Percentiles rank a stretch among this genome's conserved stretches.
phyloP scores from a whole-genome alignment of 2,888 invertebrate genomes.

The Autographa gamma region DNA sequence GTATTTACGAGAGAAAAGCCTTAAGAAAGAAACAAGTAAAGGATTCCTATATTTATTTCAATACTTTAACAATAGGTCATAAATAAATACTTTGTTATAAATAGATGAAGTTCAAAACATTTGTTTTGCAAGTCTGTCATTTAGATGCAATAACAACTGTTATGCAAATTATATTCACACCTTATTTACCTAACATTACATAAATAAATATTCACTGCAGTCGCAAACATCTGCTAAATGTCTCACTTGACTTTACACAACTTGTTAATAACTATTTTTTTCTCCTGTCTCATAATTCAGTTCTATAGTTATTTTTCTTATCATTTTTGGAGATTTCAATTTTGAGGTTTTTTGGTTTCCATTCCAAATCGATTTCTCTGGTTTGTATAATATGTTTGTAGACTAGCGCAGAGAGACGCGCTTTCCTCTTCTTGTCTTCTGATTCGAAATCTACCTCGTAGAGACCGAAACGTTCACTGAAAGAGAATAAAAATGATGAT shows the following conservation, averaged over 20 bases:
- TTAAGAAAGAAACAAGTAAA: too few relatives aligned
- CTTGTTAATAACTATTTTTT: background rate
- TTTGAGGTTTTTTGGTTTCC: conserved; percentile 67
- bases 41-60: too few relatives aligned
- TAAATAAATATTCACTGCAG: too few relatives aligned
- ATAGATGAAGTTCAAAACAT: too few relatives aligned
- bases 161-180: too few relatives aligned
- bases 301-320: conserved; percentile 44
- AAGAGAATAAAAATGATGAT: conserved; percentile 40
- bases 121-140: too few relatives aligned
- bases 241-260: background rate
- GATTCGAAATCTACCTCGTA: conserved; percentile 91
- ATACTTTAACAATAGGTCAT: too few relatives aligned
- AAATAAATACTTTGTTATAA: too few relatives aligned
- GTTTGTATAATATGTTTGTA: conserved; percentile 81
- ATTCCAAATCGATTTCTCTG: conserved; percentile 69
- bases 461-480: conserved; percentile 90
- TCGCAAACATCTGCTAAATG: too few relatives aligned
- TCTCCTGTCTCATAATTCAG: conserved; percentile 62
- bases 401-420: conserved; percentile 90
- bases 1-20: too few relatives aligned
- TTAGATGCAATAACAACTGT: too few relatives aligned
- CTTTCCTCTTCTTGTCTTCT: conserved; percentile 88
- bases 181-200: too few relatives aligned
- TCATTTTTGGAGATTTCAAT: conserved; percentile 68